Base-by-base conservation (phyloP, 1,140 invertebrate species). In the Aethina tumida region DNA sequence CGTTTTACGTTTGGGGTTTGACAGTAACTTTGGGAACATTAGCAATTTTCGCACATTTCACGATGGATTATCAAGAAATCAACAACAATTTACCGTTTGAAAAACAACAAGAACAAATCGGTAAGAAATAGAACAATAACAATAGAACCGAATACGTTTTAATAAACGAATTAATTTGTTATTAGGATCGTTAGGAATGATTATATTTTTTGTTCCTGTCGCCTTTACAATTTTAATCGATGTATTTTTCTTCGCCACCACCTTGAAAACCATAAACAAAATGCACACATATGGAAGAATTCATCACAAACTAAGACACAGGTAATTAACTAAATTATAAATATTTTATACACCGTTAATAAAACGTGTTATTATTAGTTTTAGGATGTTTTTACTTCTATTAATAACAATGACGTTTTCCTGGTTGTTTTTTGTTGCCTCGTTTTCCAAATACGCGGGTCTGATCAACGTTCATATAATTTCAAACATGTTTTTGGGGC, bases 221-320 rank as follows among this genome's bases (percentile, higher is more conserved):
- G 81, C 77, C 1, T 84, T 82, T 49, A 83, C 77, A 4, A 73
- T 88, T 30, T 56, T 87, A 18, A 69, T 84, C 21, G 76, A 88
- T 55, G 63, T 87, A 35, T 85, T 81, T 49, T 85, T 88, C 48
- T 81, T 81, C 47, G 63, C 79, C 9, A 81, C 81, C 4, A 89
- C 84, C 3, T 63, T 77, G n/a, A 81, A 81, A 53, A 73, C 79
- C 6, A 82, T 87, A 20, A 82, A 79, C 49, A 66, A 77, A 42
- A 79, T 84, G 68, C 78, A 77, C 49, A 81, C 80, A 5, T 87
- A 85, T 60, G 84, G 84, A 6, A 69, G 82, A 47, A 87, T 89
- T 51, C 83, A 87, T 48, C 81, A 86, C 50, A 87, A 87, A 62
- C 69, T 87, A 38, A 82, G 84, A 59, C 81, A 83, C 55, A 79